Evolutionary conservation across 2,888 invertebrate genomes (phyloP).

Genomic region (Cheilosia soror): DNA sequence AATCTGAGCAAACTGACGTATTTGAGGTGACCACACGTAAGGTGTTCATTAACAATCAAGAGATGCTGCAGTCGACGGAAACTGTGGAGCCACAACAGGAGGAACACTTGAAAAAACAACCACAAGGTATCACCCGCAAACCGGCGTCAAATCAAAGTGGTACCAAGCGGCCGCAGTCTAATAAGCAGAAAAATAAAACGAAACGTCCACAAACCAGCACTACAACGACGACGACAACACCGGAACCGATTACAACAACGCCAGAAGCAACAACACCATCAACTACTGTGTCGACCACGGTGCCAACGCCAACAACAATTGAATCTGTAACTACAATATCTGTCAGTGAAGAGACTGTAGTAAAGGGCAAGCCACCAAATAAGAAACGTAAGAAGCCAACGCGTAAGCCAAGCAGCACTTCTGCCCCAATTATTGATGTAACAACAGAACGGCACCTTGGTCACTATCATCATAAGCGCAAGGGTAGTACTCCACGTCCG

Average conservation of each 20-base stretch:
- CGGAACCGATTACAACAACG: slow-evolving; percentile 23
- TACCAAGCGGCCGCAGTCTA: slow-evolving; percentile 78
- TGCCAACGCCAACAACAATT: slow-evolving; percentile 18
- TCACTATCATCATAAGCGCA: slow-evolving; percentile 42
- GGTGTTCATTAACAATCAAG: slow-evolving; percentile 81
- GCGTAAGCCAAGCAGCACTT: slow-evolving; percentile 43
- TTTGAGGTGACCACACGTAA: slow-evolving; percentile 80
- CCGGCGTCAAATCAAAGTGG: slow-evolving; percentile 61
- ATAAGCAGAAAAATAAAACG: slow-evolving; percentile 80
- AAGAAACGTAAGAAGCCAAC: slow-evolving; percentile 69
- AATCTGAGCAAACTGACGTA: slow-evolving; percentile 76
- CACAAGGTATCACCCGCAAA: slow-evolving; percentile 42
- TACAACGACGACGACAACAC: neutral
- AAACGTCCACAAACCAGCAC: slow-evolving; percentile 76
- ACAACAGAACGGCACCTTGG: slow-evolving; percentile 56
- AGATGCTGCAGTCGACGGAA: slow-evolving; percentile 79
- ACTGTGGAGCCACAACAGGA: slow-evolving; percentile 32
- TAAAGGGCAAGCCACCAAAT: slow-evolving; percentile 54
- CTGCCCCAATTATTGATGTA: slow-evolving; percentile 22
- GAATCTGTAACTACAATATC: slow-evolving; percentile 36
- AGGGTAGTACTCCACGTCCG: slow-evolving; percentile 47
- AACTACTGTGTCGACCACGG: slow-evolving; percentile 10
- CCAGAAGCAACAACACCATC: slow-evolving; percentile 31
- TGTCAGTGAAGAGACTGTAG: neutral
- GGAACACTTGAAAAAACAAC: slow-evolving; percentile 78